A percentile compares a stretch with the other conserved stretches of the same genome.
Conservation (phyloP, 2,797 vertebrate genomes). For the Tympanoctomys barrerae region DNA sequence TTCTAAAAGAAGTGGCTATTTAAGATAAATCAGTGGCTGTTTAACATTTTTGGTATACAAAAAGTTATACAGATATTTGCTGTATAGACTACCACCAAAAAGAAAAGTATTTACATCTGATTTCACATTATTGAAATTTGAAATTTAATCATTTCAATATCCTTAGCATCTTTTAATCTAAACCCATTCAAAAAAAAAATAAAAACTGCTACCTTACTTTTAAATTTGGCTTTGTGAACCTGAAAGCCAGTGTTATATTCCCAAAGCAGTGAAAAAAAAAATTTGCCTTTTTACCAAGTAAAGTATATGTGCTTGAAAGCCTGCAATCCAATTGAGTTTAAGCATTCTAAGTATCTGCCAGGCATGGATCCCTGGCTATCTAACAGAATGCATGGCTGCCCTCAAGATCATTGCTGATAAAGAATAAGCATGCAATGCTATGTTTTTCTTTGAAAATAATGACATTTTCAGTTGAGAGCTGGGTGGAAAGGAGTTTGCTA, state of each 20-base stretch:
- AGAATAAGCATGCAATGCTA: constrained; percentile 67
- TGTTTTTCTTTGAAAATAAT: constrained; percentile 74
- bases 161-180: constrained; percentile 49
- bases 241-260: constrained; percentile 66
- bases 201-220: constrained; percentile 60
- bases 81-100: constrained; percentile 55
- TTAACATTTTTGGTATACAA: background rate
- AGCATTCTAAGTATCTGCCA: constrained; percentile 56
- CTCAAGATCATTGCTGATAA: constrained; percentile 73
- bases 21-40: background rate
- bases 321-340: constrained; percentile 74
- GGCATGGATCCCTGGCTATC: constrained; percentile 58
- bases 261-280: background rate
- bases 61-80: constrained; percentile 36
- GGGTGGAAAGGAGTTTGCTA: constrained; percentile 57
- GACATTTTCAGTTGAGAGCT: constrained; percentile 55
- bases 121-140: constrained; percentile 62
- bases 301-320: constrained; percentile 75
- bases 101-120: background rate
- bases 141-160: constrained; percentile 67
- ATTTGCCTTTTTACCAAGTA: constrained; percentile 12
- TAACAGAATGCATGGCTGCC: constrained; percentile 57
- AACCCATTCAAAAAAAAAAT: constrained; percentile 64
- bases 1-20: constrained; percentile 38
- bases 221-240: constrained; percentile 49